Evolutionary conservation across 2,113 vertebrate genomes (phyloP).

Genomic region (Drymodes brunneopygia): DNA sequence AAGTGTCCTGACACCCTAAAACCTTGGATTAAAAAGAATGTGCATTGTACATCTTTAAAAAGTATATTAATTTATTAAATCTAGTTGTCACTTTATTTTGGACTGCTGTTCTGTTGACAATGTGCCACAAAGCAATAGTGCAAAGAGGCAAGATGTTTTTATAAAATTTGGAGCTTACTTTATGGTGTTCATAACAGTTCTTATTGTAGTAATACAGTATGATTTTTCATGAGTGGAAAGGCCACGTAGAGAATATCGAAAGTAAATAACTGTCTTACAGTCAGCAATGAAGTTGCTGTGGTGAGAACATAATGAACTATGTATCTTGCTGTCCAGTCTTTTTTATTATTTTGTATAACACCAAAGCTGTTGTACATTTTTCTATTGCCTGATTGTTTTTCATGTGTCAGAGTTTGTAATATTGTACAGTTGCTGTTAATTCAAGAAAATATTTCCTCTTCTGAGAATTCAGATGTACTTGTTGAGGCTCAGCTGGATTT

Average conservation of each 20-base stretch:
- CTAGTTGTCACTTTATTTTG: constrained; percentile 90
- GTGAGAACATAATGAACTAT: constrained; percentile 52
- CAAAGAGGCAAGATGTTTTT: constrained; percentile 49
- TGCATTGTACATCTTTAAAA: constrained; percentile 95
- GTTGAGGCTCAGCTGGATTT: constrained; percentile 52
- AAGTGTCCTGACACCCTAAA: constrained; percentile 77
- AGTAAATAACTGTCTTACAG: constrained; percentile 29
- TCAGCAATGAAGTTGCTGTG: constrained; percentile 51
- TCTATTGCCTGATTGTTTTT: constrained; percentile 75
- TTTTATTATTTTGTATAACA: constrained; percentile 74
- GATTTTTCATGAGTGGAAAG: constrained; percentile 39
- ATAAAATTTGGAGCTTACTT: constrained; percentile 36
- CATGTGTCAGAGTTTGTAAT: constrained; percentile 76
- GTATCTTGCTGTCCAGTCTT: constrained; percentile 64
- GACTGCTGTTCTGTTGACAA: constrained; percentile 78
- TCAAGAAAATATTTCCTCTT: constrained; percentile 71
- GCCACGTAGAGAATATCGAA: constrained; percentile 17
- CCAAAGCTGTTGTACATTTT: constrained; percentile 83
- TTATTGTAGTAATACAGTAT: constrained; percentile 15
- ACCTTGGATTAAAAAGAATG: constrained; percentile 85
- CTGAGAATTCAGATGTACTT: constrained; percentile 70
- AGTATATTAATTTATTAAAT: constrained; percentile 99
- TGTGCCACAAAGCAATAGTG: constrained; percentile 73
- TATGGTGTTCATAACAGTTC: constrained; percentile 46
- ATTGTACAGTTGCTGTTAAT: constrained; percentile 76